phyloP scores from a whole-genome alignment of 2,888 invertebrate genomes.

The Drosophila phalerata region DNA sequence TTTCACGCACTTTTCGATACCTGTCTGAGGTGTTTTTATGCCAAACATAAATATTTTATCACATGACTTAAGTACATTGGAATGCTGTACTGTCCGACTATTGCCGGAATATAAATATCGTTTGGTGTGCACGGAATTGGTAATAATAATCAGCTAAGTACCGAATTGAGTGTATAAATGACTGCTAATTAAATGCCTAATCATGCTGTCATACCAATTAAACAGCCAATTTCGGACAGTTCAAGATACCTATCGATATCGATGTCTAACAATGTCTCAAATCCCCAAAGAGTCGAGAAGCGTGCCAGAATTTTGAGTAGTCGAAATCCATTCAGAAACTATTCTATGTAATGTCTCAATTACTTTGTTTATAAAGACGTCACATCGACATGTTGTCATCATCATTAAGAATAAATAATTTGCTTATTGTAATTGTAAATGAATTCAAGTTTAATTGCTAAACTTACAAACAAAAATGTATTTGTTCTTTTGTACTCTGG shows the following conservation, averaged over 20 bases:
- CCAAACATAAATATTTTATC: slow-evolving; percentile 63
- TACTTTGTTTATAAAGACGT: slow-evolving; percentile 23
- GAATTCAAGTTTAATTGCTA: slow-evolving; percentile 50
- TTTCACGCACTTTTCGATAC: not conserved
- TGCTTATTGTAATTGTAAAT: slow-evolving; percentile 37
- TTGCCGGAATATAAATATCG: slow-evolving; percentile 61
- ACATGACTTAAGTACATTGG: slow-evolving; percentile 78
- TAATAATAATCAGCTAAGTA: slow-evolving; percentile 59
- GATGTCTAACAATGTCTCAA: slow-evolving; percentile 8
- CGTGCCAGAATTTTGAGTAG: slow-evolving; percentile 39
- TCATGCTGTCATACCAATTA: slow-evolving; percentile 45
- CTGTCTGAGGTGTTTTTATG: slow-evolving; percentile 35
- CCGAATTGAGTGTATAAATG: slow-evolving; percentile 66
- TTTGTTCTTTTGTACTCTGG: slow-evolving; percentile 1
- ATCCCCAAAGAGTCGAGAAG: slow-evolving; percentile 26
- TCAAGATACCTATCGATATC: slow-evolving; percentile 8
- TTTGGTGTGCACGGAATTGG: slow-evolving; percentile 50
- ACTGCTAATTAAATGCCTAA: slow-evolving; percentile 66
- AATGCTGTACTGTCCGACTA: slow-evolving; percentile 59
- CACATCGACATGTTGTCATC: slow-evolving; percentile 51
- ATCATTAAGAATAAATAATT: slow-evolving; percentile 43
- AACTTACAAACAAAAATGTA: not conserved
- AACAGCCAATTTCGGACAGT: slow-evolving; percentile 23
- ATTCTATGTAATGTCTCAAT: slow-evolving; percentile 34
- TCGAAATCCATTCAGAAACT: slow-evolving; percentile 40